A percentile compares a stretch with the other conserved stretches of the same genome.
Conservation (phyloP, 2,888 invertebrate species). For the Melanotus villosus region DNA sequence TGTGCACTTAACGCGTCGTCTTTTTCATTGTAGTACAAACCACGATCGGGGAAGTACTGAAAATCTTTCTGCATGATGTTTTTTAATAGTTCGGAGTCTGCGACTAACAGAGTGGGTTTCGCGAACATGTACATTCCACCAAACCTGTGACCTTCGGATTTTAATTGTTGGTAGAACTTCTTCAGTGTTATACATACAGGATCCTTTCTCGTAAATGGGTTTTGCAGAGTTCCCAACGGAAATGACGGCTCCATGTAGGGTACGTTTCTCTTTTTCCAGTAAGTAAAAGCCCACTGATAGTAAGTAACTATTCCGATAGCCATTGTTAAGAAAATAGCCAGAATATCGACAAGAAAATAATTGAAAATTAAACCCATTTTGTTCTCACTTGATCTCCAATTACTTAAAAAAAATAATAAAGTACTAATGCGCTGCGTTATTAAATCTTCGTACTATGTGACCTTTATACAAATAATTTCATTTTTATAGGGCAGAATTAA, state of each 20-base stretch:
- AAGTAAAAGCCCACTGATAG: slow-evolving; percentile 21
- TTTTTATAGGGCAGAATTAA: too few relatives aligned
- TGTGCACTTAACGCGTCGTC: slow-evolving; percentile 64
- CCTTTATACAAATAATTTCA: too few relatives aligned
- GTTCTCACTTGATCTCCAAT: too few relatives aligned
- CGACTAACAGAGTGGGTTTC: slow-evolving; percentile 30
- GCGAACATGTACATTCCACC: slow-evolving; percentile 27
- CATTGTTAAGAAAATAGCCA: not conserved
- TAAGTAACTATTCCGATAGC: not conserved
- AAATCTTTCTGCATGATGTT: slow-evolving; percentile 67
- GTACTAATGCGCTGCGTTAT: too few relatives aligned
- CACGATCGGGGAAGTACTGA: slow-evolving; percentile 67
- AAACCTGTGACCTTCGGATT: not conserved
- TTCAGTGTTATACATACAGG: not conserved
- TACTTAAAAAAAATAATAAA: too few relatives aligned
- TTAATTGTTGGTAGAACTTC: not conserved
- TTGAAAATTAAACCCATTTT: not conserved
- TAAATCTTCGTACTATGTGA: too few relatives aligned
- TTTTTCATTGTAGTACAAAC: slow-evolving; percentile 64
- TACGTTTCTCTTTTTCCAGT: slow-evolving; percentile 45
- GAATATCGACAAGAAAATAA: not conserved
- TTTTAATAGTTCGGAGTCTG: slow-evolving; percentile 65
- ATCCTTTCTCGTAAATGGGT: not conserved
- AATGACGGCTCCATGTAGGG: slow-evolving; percentile 19
- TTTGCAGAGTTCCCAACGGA: slow-evolving; percentile 34